Evolutionary conservation across 2,888 invertebrate genomes (phyloP).

Genomic region (Galerucella nymphaeae): DNA sequence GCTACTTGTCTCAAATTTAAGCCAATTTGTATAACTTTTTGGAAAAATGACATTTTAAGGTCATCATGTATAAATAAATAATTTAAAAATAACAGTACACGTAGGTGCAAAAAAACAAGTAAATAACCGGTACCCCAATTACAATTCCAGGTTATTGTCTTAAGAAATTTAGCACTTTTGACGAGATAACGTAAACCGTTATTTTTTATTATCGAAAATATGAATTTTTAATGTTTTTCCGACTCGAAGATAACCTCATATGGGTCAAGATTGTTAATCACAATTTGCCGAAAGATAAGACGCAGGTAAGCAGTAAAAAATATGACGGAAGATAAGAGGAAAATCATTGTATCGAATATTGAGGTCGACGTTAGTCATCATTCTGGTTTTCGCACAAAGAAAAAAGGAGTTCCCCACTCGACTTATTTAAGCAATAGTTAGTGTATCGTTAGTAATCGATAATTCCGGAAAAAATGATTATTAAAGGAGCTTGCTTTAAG

Average conservation of each 20-base stretch:
- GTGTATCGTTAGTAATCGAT: background rate
- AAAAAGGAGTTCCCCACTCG: background rate
- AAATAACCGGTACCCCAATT: constrained; percentile 17
- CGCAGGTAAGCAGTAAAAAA: constrained; percentile 15
- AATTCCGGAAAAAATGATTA: constrained; percentile 3
- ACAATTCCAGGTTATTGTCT: constrained; percentile 11
- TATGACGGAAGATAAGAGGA: constrained; percentile 18
- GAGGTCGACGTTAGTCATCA: constrained; percentile 3
- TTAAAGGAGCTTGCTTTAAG: too few relatives aligned
- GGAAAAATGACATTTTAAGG: too few relatives aligned
- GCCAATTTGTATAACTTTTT: too few relatives aligned
- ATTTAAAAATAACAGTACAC: constrained; percentile 13
- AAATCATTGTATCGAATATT: background rate
- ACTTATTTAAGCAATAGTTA: constrained; percentile 1
- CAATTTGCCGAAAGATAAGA: constrained; percentile 23
- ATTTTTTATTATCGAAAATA: constrained; percentile 20
- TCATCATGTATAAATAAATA: background rate
- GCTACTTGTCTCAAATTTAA: too few relatives aligned
- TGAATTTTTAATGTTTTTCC: constrained; percentile 24
- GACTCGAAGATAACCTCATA: constrained; percentile 21
- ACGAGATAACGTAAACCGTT: constrained; percentile 24
- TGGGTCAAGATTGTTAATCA: constrained; percentile 30
- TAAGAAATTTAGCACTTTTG: constrained; percentile 22
- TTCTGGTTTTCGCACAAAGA: constrained; percentile 2
- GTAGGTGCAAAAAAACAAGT: constrained; percentile 10